Percentiles rank a stretch among this genome's conserved stretches.
Conservation (phyloP, 2,888 invertebrate species). For the Pseudanteris insignis region DNA sequence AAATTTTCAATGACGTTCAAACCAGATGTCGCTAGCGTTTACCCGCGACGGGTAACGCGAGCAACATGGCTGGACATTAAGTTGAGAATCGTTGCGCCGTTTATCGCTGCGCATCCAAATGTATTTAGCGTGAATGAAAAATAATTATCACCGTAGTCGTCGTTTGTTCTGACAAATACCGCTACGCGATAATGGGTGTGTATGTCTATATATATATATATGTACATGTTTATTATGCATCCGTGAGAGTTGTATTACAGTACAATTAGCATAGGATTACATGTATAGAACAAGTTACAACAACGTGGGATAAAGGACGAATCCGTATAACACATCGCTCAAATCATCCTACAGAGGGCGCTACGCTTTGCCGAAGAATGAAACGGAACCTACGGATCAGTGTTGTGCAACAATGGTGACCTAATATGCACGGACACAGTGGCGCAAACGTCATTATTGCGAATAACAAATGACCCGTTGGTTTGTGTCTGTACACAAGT, state of each 20-base stretch:
- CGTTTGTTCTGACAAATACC: conserved; percentile 54
- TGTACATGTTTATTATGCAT: conserved; percentile 59
- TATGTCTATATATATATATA: conserved; percentile 52
- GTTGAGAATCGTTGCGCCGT: too few relatives aligned
- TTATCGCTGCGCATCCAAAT: conserved; percentile 31
- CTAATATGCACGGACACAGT: too few relatives aligned
- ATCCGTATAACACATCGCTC: conserved; percentile 21
- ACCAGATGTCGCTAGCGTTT: conserved; percentile 16
- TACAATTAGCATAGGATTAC: conserved; percentile 60
- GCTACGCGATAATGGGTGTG: conserved; percentile 49
- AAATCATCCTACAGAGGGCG: conserved; percentile 21
- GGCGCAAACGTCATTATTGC: too few relatives aligned
- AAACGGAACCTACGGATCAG: neutral
- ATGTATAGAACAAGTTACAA: conserved; percentile 61
- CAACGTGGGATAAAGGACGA: conserved; percentile 40
- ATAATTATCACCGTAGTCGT: conserved; percentile 53
- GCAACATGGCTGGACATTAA: too few relatives aligned
- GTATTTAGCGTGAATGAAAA: conserved; percentile 41
- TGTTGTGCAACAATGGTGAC: too few relatives aligned
- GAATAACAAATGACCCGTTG: too few relatives aligned
- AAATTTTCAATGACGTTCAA: too few relatives aligned
- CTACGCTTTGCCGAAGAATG: too few relatives aligned
- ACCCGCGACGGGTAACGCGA: too few relatives aligned
- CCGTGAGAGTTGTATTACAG: conserved; percentile 61
- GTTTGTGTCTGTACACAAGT: too few relatives aligned